Conservation (phyloP, 37 sponge, comb jelly and placozoan genomes). For the Cladorhizidae sp. region DNA sequence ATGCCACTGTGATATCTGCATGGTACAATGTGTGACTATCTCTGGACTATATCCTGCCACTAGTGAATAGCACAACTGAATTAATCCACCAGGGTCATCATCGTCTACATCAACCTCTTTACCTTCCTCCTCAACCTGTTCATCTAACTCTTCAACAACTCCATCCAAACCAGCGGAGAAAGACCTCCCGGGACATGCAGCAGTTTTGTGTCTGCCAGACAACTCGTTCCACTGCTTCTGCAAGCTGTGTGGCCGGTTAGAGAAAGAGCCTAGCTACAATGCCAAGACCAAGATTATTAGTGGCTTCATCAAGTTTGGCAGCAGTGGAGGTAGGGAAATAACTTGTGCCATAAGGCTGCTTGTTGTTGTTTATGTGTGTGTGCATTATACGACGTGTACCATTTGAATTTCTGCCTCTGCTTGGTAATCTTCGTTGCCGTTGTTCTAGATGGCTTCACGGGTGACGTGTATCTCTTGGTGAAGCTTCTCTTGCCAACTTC, state of each 20-base stretch:
- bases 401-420: not conserved
- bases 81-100: too few relatives aligned
- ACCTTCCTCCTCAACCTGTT: too few relatives aligned
- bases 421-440: not conserved
- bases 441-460: conserved; percentile 55
- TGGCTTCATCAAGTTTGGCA: conserved; percentile 65
- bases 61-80: too few relatives aligned
- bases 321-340: conserved; percentile 55
- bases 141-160: not conserved
- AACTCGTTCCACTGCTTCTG: conserved; percentile 66
- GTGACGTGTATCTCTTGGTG: conserved; percentile 77
- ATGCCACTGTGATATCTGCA: too few relatives aligned
- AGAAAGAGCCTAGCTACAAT: conserved; percentile 83
- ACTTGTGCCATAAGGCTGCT: too few relatives aligned
- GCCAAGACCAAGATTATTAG: conserved; percentile 81
- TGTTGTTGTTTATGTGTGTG: not conserved
- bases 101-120: too few relatives aligned
- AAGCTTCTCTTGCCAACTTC: conserved; percentile 84
- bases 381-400: too few relatives aligned
- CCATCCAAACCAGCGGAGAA: not conserved
- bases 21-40: too few relatives aligned
- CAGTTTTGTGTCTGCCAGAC: conserved; percentile 6
- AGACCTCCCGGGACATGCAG: not conserved
- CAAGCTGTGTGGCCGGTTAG: conserved; percentile 66
- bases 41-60: too few relatives aligned